Percentiles rank a stretch among this genome's conserved stretches.
Evolutionary conservation across 2,113 vertebrate species (phyloP).

Genomic region (Cyprinodon variegatus): DNA sequence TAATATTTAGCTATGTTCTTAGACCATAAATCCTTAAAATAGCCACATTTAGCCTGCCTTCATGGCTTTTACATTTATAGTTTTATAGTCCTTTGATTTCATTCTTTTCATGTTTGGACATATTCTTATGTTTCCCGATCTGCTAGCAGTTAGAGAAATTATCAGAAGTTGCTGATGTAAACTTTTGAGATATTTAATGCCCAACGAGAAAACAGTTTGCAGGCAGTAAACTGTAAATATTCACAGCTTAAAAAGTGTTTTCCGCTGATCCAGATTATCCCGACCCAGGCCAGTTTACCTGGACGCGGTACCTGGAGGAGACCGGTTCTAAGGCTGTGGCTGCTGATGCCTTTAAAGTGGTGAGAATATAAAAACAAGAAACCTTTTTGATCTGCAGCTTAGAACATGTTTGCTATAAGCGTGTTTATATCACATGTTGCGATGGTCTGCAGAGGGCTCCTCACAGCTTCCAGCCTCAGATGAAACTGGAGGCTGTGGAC

Average conservation of each 20-base stretch:
- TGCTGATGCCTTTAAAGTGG: conserved; percentile 90
- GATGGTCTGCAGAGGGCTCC: conserved; percentile 81
- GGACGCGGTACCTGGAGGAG: conserved; percentile 94
- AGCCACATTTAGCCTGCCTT: background rate
- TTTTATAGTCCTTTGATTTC: too few relatives aligned
- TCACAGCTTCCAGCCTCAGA: conserved; percentile 91
- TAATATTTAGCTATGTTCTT: background rate
- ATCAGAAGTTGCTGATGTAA: background rate
- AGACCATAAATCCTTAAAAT: conserved; percentile 2
- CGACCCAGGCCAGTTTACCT: conserved; percentile 90
- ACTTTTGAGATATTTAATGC: background rate
- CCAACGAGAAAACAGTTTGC: background rate
- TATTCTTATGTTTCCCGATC: background rate
- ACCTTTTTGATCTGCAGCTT: background rate
- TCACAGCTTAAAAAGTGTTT: background rate
- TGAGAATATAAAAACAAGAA: conserved; percentile 58
- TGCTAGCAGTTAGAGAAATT: background rate
- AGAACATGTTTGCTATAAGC: background rate
- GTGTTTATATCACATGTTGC: conserved; percentile 11
- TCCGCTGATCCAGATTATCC: conserved; percentile 86
- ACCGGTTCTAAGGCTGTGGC: conserved; percentile 89
- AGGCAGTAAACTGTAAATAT: background rate
- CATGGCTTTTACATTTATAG: background rate
- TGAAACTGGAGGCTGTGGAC: conserved; percentile 97
- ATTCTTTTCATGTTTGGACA: background rate